Conservation (phyloP, 2,113 vertebrate genomes). For the Festucalex cinctus region DNA sequence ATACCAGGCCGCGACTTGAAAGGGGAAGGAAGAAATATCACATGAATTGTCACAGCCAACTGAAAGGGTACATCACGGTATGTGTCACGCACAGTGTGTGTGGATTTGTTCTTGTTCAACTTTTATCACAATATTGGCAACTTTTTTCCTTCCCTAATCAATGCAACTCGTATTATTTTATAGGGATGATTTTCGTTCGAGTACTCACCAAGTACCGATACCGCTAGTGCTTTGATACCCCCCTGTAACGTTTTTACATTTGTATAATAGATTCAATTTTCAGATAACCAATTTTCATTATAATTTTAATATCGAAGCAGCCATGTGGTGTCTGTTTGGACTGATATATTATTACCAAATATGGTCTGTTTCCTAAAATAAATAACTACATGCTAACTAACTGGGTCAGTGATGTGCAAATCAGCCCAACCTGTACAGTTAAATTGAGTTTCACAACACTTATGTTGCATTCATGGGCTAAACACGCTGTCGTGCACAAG, state of each 20-base stretch:
- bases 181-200: too few relatives aligned
- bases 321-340: neutral
- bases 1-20: slow-evolving; percentile 25
- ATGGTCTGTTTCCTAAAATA: too few relatives aligned
- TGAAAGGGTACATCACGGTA: neutral
- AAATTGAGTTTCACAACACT: neutral
- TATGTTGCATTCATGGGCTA: neutral
- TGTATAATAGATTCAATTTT: neutral
- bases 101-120: neutral
- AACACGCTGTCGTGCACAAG: slow-evolving; percentile 16
- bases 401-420: neutral
- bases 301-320: neutral
- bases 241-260: too few relatives aligned
- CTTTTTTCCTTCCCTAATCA: neutral
- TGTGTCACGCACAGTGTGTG: slow-evolving; percentile 3
- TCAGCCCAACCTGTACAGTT: neutral
- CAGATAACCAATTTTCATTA: neutral
- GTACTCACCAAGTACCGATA: too few relatives aligned
- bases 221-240: too few relatives aligned
- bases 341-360: neutral
- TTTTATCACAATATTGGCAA: neutral
- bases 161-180: neutral
- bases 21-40: slow-evolving; percentile 18
- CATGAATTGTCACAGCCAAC: slow-evolving; percentile 3
- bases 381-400: neutral